Conservation (phyloP, 2,888 invertebrate genomes). For the Drosophila phalerata region DNA sequence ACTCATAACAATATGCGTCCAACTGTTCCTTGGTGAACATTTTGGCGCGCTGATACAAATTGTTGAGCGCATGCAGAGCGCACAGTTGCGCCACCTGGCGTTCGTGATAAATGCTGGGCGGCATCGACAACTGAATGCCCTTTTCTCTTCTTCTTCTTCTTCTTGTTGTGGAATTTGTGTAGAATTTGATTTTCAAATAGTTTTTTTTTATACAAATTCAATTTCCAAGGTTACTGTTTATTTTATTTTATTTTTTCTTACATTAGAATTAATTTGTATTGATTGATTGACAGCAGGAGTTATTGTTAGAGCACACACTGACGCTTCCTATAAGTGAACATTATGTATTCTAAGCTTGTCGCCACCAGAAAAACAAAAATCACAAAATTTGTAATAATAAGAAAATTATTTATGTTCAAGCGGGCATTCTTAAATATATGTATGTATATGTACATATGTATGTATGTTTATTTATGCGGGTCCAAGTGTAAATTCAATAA, state of each 20-base stretch:
- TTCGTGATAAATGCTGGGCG: constrained; percentile 42
- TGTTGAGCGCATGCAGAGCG: constrained; percentile 54
- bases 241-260: constrained; percentile 1
- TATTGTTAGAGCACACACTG: constrained; percentile 16
- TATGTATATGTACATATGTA: not conserved
- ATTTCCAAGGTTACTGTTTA: constrained; percentile 12
- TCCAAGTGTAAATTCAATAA: constrained; percentile 12
- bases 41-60: constrained; percentile 39
- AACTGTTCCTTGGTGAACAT: constrained; percentile 44
- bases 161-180: not conserved
- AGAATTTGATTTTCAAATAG: constrained; percentile 8
- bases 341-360: constrained; percentile 45
- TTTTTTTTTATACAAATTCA: constrained; percentile 4
- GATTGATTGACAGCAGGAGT: constrained; percentile 27
- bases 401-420: constrained; percentile 24
- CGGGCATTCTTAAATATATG: not conserved
- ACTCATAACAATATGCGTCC: constrained; percentile 43
- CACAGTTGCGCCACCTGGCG: constrained; percentile 50
- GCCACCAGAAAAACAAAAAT: not conserved
- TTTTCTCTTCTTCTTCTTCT: not conserved
- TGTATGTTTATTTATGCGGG: constrained; percentile 21
- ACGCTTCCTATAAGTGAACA: constrained; percentile 26
- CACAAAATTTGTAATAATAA: not conserved
- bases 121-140: not conserved
- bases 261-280: constrained; percentile 10